Evolutionary conservation across 2,888 invertebrate species (phyloP).

Genomic region (Suillia variegata): DNA sequence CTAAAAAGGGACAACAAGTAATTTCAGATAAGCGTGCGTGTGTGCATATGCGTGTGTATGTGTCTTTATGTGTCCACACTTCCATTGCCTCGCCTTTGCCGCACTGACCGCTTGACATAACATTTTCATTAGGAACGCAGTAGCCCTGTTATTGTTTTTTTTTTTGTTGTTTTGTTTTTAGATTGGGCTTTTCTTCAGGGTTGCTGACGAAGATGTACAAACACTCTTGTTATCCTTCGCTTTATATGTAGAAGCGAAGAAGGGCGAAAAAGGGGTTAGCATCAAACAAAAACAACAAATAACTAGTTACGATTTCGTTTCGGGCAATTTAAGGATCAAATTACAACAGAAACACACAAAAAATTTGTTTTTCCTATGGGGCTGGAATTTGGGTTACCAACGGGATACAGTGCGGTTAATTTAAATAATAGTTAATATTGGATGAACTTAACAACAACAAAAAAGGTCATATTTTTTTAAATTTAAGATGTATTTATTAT

Average conservation of each 20-base stretch:
- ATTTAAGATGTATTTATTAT: no score
- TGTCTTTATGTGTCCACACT: not conserved
- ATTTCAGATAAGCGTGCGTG: not conserved
- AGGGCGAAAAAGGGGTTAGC: no score
- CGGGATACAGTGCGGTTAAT: no score
- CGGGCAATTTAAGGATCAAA: not conserved
- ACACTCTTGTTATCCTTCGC: no score
- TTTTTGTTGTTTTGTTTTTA: not conserved
- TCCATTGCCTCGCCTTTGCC: not conserved
- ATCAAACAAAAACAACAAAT: conserved; percentile 1
- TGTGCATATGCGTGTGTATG: not conserved
- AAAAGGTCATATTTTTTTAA: no score
- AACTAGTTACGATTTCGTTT: not conserved
- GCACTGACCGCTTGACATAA: conserved; percentile 9
- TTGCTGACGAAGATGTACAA: no score
- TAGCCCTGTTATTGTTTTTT: conserved; percentile 10
- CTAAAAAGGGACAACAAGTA: not conserved
- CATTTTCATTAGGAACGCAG: conserved; percentile 17
- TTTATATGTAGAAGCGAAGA: no score
- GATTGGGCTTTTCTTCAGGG: not conserved
- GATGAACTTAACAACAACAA: no score
- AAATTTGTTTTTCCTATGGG: not conserved
- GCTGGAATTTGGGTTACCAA: no score
- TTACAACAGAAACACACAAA: not conserved
- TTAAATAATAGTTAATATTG: no score